Conservation (phyloP, 2,888 invertebrate species). For the Synergus japonicus region DNA sequence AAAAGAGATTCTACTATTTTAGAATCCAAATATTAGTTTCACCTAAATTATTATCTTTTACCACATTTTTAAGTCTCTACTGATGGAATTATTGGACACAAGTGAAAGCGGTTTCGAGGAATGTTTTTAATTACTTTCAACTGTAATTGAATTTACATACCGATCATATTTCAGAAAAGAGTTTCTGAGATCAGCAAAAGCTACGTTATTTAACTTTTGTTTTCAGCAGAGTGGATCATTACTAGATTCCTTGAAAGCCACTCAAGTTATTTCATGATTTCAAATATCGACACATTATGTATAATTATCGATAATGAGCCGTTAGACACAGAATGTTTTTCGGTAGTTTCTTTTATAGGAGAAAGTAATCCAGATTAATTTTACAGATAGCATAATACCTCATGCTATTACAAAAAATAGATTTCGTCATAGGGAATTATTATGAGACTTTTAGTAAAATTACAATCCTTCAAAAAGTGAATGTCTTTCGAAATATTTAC, state of each 20-base stretch:
- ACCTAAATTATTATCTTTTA: not conserved
- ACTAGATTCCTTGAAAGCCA: not conserved
- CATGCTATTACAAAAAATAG: not conserved
- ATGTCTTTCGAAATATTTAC: not conserved
- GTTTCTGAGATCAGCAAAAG: not conserved
- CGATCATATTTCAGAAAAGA: conserved; percentile 16
- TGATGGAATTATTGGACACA: conserved; percentile 3
- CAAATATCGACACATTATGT: not conserved
- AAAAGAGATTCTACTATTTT: not conserved
- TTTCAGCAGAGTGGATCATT: not conserved
- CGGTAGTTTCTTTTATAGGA: not conserved
- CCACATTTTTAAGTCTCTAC: not conserved
- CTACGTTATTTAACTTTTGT: not conserved
- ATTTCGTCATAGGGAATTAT: not conserved
- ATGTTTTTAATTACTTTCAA: conserved; percentile 27
- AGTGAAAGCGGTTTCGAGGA: conserved; percentile 26
- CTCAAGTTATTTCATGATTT: not conserved
- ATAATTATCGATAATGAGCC: conserved; percentile 6
- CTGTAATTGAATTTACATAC: conserved; percentile 5
- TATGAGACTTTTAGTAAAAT: not conserved
- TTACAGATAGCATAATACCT: not conserved
- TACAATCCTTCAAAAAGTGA: not conserved
- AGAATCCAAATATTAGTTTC: not conserved
- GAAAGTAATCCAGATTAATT: conserved; percentile 28
- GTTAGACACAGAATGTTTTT: not conserved